Evolutionary conservation across 2,113 vertebrate genomes (phyloP).

Genomic region (Sebastes fasciatus): DNA sequence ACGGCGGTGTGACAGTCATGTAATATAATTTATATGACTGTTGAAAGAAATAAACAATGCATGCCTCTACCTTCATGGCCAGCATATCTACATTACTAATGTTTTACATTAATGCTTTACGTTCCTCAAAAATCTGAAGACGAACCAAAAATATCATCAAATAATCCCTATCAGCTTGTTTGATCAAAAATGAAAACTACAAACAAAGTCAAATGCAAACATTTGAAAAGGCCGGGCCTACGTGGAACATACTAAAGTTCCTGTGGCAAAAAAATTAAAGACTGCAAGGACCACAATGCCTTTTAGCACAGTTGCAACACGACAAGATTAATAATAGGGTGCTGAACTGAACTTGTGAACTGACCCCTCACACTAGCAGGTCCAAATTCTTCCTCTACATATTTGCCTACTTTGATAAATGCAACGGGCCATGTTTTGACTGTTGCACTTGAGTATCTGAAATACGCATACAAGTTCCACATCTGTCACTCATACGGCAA

Average conservation of each 20-base stretch:
- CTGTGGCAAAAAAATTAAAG: slow-evolving; percentile 4
- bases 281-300: neutral
- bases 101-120: neutral
- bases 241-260: neutral
- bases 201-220: neutral
- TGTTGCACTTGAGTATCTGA: slow-evolving; percentile 57
- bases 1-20: neutral
- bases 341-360: slow-evolving; percentile 50
- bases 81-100: neutral
- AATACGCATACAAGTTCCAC: slow-evolving; percentile 39
- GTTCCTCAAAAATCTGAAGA: neutral
- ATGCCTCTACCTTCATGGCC: neutral
- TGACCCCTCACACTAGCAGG: slow-evolving; percentile 20
- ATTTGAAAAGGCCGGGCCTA: neutral
- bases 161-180: neutral
- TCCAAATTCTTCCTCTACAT: slow-evolving; percentile 38
- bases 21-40: neutral
- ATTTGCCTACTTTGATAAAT: slow-evolving; percentile 55
- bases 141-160: neutral
- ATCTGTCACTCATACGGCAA: slow-evolving; percentile 34
- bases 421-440: slow-evolving; percentile 52
- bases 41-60: neutral
- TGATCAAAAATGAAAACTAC: neutral
- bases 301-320: neutral
- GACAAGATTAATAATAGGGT: slow-evolving; percentile 31